phyloP scores from a whole-genome alignment of 2,797 vertebrate species.

The Hemibagrus guttatus region DNA sequence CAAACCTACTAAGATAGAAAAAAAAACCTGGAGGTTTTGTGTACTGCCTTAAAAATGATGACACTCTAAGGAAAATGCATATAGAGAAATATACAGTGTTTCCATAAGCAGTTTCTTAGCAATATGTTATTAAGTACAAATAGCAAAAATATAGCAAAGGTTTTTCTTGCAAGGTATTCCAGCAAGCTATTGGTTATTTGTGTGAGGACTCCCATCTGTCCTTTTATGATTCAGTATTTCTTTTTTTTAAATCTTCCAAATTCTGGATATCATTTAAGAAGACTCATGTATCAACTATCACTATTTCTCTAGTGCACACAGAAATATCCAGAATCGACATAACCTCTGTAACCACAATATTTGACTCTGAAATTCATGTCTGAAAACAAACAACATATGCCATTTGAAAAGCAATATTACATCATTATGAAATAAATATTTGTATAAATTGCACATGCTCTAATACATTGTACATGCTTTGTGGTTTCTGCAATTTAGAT shows the following conservation, averaged over 20 bases:
- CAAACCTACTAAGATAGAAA: not conserved
- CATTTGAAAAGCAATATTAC: not conserved
- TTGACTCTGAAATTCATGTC: not conserved
- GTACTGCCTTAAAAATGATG: conserved; percentile 12
- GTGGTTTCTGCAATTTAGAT: not conserved
- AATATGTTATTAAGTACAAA: not conserved
- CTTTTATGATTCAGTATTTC: not conserved
- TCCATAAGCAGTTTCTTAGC: not conserved
- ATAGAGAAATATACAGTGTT: not conserved
- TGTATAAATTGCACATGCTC: not conserved
- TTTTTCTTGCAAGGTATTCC: not conserved
- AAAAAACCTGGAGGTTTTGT: not conserved
- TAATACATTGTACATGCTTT: not conserved
- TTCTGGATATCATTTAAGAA: not conserved
- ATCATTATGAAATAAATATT: not conserved
- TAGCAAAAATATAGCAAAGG: not conserved
- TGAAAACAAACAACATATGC: not conserved
- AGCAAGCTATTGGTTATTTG: not conserved
- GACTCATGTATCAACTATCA: not conserved
- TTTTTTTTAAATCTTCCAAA: not conserved
- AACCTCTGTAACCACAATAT: not conserved
- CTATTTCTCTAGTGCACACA: not conserved
- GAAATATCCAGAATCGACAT: not conserved
- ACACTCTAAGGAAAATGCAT: not conserved
- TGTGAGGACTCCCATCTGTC: not conserved